Conservation (phyloP, 2,888 invertebrate species). For the Neuroscelio doddi region DNA sequence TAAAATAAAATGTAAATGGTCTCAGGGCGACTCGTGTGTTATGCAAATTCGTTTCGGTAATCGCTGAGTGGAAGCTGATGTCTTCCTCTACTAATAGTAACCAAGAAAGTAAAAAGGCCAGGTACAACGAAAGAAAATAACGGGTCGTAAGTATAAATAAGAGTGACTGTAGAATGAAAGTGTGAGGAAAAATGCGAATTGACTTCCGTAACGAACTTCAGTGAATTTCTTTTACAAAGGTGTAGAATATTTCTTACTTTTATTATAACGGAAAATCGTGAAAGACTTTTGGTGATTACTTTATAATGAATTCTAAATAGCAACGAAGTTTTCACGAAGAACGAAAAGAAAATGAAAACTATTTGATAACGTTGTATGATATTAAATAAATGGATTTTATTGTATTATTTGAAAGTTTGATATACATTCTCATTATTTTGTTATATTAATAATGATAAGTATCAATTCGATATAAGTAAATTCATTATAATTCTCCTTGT, state of each 20-base stretch:
- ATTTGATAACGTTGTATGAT: neutral
- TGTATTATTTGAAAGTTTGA: neutral
- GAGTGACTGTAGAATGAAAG: conserved; percentile 29
- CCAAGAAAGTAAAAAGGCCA: conserved; percentile 60
- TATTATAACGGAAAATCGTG: too few relatives aligned
- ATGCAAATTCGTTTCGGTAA: conserved; percentile 70
- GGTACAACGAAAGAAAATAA: conserved; percentile 44
- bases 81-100: conserved; percentile 69
- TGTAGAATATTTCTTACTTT: neutral
- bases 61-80: conserved; percentile 71
- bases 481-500: too few relatives aligned
- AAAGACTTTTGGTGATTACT: neutral
- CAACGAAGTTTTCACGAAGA: too few relatives aligned
- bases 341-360: too few relatives aligned
- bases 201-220: conserved; percentile 45
- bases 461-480: too few relatives aligned
- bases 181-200: conserved; percentile 38
- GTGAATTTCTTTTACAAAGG: conserved; percentile 27
- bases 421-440: too few relatives aligned
- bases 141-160: conserved; percentile 48
- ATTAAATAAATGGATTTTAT: neutral
- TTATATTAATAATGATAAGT: too few relatives aligned
- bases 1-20: conserved; percentile 71
- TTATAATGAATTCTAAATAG: too few relatives aligned
- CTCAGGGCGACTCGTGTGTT: conserved; percentile 64